Evolutionary conservation across 37 sponge, comb jelly and placozoan species (phyloP).

Genomic region (Chondrosia reniformis): DNA sequence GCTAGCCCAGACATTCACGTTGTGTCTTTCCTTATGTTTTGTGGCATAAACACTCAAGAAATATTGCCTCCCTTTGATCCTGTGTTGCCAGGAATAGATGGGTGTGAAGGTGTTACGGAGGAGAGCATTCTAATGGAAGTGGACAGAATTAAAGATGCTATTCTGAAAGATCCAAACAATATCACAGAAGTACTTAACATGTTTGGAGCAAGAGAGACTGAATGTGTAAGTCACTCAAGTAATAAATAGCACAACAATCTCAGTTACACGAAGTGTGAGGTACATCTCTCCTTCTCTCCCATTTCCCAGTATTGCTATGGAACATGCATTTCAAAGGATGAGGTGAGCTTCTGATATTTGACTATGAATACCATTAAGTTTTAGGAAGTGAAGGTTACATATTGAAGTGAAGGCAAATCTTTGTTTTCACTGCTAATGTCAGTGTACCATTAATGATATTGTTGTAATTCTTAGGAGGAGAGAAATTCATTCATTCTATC

Average conservation of each 20-base stretch:
- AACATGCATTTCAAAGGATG: background rate
- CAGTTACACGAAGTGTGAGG: background rate
- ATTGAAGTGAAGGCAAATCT: background rate
- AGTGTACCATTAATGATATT: background rate
- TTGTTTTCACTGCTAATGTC: background rate
- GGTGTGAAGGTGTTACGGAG: too few relatives aligned
- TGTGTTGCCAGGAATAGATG: too few relatives aligned
- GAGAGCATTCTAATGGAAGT: too few relatives aligned
- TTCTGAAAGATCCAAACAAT: too few relatives aligned
- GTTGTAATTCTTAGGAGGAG: background rate
- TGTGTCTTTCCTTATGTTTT: too few relatives aligned
- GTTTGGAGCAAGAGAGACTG: background rate
- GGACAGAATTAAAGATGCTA: too few relatives aligned
- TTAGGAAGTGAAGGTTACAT: background rate
- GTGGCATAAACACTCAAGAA: too few relatives aligned
- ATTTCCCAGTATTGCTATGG: conserved; percentile 10
- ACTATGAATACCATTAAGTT: background rate
- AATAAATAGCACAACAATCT: too few relatives aligned
- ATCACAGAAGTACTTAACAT: too few relatives aligned
- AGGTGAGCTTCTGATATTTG: background rate
- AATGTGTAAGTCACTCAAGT: background rate
- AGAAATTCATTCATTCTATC: background rate
- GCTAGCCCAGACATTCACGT: too few relatives aligned
- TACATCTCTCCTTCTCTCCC: background rate
- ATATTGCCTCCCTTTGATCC: too few relatives aligned